Base-by-base conservation (phyloP, 2,888 invertebrate genomes). In the Leptopterna dolabrata region DNA sequence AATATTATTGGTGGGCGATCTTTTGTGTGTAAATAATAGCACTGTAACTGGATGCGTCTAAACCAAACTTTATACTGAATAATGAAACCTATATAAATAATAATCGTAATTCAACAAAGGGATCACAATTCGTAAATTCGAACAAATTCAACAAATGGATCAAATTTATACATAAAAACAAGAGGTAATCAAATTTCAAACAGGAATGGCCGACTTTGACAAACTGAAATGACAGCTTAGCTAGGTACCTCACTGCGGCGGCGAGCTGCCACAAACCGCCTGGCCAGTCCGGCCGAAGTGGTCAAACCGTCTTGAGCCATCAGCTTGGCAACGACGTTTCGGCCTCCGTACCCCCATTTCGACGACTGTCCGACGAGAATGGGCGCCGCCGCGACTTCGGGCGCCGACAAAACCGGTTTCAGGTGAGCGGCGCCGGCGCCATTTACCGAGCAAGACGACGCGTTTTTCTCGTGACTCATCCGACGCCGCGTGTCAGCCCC, bases 301-400 rank as follows among this genome's bases (percentile, higher is more conserved):
- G 45, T n/a, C 27, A 45, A 27, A 78, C 41, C 41, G 14, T 43
- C 78, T 24, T 78, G 14, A 14, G 78, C 78, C 45, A 45, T 78
- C 78, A 78, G n/a, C 24, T 43, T 41, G 27, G 78, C 78, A 0
- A 78, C 78, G 14, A 78, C 78, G 47, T 78, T 78, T 19, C 78
- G 43, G 4, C 78, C 78, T 6, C 78, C 73, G 73, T 36, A 41
- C 3, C 73, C 73, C 73, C 73, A 73, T 73, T 73, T 73, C 29
- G 36, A 36, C 73, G 55, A 19, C 1, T n/a, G 19, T 36, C 36
- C 36, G 36, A 36, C 36, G 36, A 36, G n/a, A n/a, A n/a, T 36
- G 9, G 11, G 24, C 0, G 7, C 63, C 24, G 63, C 24, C 0
- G 51, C 63, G 36, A 73, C 36, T 29, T 13, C 73, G 36, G 73